Conservation (phyloP, 2,888 invertebrate genomes). For the Caenorhabditis sp. region DNA sequence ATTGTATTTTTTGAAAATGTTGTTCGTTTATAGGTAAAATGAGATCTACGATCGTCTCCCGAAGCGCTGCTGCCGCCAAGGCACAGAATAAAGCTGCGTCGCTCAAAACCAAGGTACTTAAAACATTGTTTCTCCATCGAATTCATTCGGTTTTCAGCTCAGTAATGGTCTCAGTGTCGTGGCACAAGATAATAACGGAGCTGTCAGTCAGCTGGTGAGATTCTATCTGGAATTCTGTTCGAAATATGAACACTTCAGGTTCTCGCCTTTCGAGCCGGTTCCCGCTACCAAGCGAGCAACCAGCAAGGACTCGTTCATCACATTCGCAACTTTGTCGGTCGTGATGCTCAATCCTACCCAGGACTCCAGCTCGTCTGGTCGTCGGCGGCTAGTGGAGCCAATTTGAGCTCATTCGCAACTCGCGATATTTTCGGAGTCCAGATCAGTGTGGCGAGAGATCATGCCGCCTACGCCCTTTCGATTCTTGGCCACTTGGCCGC, state of each 20-base stretch:
- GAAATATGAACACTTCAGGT: constrained; percentile 80
- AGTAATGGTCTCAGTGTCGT: constrained; percentile 85
- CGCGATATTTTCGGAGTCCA: constrained; percentile 66
- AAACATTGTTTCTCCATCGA: neutral
- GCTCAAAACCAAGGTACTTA: constrained; percentile 42
- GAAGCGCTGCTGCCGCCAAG: constrained; percentile 31
- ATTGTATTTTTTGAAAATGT: neutral
- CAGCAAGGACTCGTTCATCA: constrained; percentile 88
- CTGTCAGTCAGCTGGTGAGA: constrained; percentile 82
- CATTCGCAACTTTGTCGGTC: constrained; percentile 86
- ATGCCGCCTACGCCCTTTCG: constrained; percentile 67
- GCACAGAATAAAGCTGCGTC: neutral
- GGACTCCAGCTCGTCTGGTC: constrained; percentile 64
- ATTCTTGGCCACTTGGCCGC: constrained; percentile 82
- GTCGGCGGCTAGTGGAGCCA: constrained; percentile 59
- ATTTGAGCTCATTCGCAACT: constrained; percentile 58
- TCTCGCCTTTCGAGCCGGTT: constrained; percentile 87
- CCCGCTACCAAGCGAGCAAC: constrained; percentile 88
- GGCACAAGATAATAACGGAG: constrained; percentile 87
- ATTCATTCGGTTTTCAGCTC: constrained; percentile 24
- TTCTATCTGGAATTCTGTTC: neutral
- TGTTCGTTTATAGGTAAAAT: constrained; percentile 34
- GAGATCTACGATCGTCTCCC: constrained; percentile 39
- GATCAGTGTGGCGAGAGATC: constrained; percentile 59
- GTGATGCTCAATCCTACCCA: constrained; percentile 79